phyloP scores from a whole-genome alignment of 2,888 invertebrate genomes.

The Pharmacophagus antenor region DNA sequence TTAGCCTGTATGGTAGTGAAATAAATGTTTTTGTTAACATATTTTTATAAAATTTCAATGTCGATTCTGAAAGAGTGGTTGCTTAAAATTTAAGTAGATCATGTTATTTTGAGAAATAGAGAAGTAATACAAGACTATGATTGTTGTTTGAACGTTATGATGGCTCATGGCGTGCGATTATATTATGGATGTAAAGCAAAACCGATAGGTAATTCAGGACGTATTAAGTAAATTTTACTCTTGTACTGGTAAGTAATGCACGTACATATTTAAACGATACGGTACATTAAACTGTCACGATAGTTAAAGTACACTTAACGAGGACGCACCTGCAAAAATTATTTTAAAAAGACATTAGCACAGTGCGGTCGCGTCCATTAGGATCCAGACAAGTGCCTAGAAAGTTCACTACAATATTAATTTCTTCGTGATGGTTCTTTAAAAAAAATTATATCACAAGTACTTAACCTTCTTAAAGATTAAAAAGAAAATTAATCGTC shows the following conservation, averaged over 20 bases:
- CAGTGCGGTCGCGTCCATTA: constrained; percentile 32
- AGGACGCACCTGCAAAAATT: constrained; percentile 33
- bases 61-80: no score
- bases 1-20: no score
- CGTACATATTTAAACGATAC: constrained; percentile 18
- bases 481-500: no score
- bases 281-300: constrained; percentile 26
- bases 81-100: no score
- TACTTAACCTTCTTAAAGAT: not conserved
- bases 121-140: no score
- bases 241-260: not conserved
- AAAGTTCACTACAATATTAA: constrained; percentile 28
- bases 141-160: no score
- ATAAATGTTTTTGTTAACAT: no score
- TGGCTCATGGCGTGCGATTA: not conserved
- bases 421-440: constrained; percentile 29
- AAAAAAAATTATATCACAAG: not conserved
- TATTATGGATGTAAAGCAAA: not conserved
- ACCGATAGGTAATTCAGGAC: not conserved
- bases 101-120: no score
- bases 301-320: constrained; percentile 35
- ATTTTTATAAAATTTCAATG: no score
- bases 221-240: not conserved
- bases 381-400: constrained; percentile 30
- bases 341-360: constrained; percentile 37